Percentiles rank a stretch among this genome's conserved stretches.
Evolutionary conservation across 2,797 vertebrate genomes (phyloP).

Genomic region (Gobionotothen gibberifrons): DNA sequence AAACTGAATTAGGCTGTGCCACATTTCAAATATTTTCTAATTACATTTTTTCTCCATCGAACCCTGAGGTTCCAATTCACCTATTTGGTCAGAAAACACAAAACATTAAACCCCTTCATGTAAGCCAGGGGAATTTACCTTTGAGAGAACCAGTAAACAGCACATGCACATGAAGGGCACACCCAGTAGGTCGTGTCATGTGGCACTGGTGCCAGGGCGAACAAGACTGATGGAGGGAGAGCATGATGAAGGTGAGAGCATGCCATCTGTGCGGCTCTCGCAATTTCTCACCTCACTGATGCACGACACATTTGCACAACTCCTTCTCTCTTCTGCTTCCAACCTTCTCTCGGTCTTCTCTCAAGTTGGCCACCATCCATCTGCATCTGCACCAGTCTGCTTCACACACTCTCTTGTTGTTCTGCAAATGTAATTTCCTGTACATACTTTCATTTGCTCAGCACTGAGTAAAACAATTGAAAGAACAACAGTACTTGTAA

Average conservation of each 20-base stretch:
- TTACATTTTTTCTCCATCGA: not conserved
- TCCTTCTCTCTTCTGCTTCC: slow-evolving; percentile 41
- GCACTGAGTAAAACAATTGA: slow-evolving; percentile 21
- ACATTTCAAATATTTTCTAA: not conserved
- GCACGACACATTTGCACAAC: slow-evolving; percentile 67
- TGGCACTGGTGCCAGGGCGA: slow-evolving; percentile 59
- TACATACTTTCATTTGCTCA: not conserved
- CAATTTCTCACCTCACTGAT: slow-evolving; percentile 83
- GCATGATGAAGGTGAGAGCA: slow-evolving; percentile 76
- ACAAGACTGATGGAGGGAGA: slow-evolving; percentile 70
- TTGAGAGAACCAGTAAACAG: not conserved
- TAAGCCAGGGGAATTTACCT: not conserved
- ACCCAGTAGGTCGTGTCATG: slow-evolving; percentile 62
- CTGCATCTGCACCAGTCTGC: slow-evolving; percentile 26
- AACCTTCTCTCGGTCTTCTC: slow-evolving; percentile 45
- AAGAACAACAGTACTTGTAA: slow-evolving; percentile 14
- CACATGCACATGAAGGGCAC: slow-evolving; percentile 25
- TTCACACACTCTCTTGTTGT: slow-evolving; percentile 6
- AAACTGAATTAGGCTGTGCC: no score
- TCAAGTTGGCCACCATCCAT: slow-evolving; percentile 42
- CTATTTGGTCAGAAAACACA: not conserved
- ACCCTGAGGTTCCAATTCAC: not conserved
- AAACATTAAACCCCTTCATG: not conserved
- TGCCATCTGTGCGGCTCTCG: slow-evolving; percentile 77
- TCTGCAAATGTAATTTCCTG: slow-evolving; percentile 11